phyloP scores from a whole-genome alignment of 1,140 invertebrate species.

The Stratiolaelaps scimitus region DNA sequence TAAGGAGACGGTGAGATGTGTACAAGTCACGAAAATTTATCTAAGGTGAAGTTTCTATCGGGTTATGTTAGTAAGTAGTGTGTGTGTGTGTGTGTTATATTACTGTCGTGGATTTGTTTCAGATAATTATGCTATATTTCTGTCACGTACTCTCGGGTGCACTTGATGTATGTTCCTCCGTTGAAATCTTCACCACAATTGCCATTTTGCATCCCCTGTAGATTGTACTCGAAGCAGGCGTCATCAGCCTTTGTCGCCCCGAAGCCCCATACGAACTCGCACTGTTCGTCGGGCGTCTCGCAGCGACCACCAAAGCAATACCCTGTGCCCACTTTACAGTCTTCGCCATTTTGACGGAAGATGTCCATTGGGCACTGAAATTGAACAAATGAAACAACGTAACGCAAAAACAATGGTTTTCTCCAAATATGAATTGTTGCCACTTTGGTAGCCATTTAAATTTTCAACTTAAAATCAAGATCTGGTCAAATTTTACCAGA shows the following conservation, averaged over 20 bases:
- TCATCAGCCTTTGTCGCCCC: constrained; percentile 51
- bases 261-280: constrained; percentile 78
- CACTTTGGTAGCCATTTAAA: neutral
- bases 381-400: neutral
- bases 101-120: neutral
- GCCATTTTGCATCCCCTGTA: constrained; percentile 77
- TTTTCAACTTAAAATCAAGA: neutral
- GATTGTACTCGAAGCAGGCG: constrained; percentile 85
- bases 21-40: no score
- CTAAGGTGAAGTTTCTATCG: no score
- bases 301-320: constrained; percentile 84
- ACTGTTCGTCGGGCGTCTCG: constrained; percentile 70
- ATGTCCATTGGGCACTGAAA: constrained; percentile 68
- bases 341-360: constrained; percentile 75
- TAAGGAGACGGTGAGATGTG: no score
- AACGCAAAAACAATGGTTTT: constrained; percentile 5
- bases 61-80: constrained; percentile 8
- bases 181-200: constrained; percentile 71
- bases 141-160: constrained; percentile 63
- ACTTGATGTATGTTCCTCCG: constrained; percentile 64
- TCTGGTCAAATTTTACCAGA: constrained; percentile 1
- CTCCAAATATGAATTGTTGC: neutral
- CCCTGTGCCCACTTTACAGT: constrained; percentile 56
- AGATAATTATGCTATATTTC: neutral
- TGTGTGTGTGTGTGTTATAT: constrained; percentile 4